phyloP scores from a whole-genome alignment of 2,888 invertebrate species.

The Priocnemis perturbator region DNA sequence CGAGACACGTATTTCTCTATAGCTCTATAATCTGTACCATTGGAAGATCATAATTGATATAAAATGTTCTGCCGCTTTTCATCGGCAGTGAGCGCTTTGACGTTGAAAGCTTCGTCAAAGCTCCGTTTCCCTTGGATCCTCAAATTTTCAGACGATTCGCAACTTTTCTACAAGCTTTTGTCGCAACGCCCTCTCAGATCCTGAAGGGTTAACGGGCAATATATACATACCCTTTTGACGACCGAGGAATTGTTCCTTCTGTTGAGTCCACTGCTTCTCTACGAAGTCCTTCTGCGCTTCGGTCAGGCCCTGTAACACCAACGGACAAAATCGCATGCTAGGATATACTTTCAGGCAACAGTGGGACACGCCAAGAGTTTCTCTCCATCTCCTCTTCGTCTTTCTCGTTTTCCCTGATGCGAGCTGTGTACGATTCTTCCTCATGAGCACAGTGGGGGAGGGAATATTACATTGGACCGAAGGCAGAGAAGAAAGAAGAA shows the following conservation, averaged over 20 bases:
- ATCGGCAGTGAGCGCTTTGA: too few species aligned
- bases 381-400: constrained; percentile 20
- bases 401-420: constrained; percentile 18
- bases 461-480: not conserved
- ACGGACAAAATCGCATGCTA: constrained; percentile 69
- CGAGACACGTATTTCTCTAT: too few species aligned
- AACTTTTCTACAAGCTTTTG: not conserved
- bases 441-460: constrained; percentile 16
- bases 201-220: constrained; percentile 1
- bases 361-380: constrained; percentile 31
- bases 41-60: too few species aligned
- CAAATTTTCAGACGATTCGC: not conserved
- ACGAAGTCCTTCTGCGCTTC: constrained; percentile 87
- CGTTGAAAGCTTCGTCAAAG: too few species aligned
- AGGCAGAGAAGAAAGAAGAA: not conserved
- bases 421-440: constrained; percentile 19
- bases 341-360: constrained; percentile 61
- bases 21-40: too few species aligned
- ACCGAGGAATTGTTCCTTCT: constrained; percentile 90
- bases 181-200: not conserved
- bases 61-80: too few species aligned
- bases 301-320: constrained; percentile 86
- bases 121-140: not conserved
- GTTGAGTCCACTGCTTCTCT: constrained; percentile 93
- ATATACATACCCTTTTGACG: constrained; percentile 90